Conservation (phyloP, 1,140 invertebrate genomes). For the Trypoxylus dichotomus region DNA sequence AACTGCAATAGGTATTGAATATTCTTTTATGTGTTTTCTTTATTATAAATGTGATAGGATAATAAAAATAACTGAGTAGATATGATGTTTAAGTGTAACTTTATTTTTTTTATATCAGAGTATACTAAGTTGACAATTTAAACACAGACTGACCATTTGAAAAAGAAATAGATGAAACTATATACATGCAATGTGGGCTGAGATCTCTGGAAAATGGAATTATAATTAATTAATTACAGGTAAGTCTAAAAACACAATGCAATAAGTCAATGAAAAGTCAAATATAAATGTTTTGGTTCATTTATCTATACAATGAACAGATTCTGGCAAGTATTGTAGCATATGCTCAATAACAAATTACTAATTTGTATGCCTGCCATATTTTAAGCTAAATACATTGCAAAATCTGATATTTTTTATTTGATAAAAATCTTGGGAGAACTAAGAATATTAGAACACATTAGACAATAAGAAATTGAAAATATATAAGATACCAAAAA, state of each 20-base stretch:
- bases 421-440: not conserved
- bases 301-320: not conserved
- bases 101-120: slow-evolving; percentile 42
- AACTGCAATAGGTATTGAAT: too few relatives aligned
- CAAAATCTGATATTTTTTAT: not conserved
- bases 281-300: not conserved
- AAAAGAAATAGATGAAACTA: slow-evolving; percentile 36
- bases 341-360: not conserved
- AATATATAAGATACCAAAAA: not conserved
- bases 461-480: not conserved
- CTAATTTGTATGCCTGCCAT: not conserved
- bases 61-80: not conserved
- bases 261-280: slow-evolving; percentile 18
- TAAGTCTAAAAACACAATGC: slow-evolving; percentile 20
- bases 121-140: slow-evolving; percentile 43
- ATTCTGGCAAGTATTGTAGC: not conserved
- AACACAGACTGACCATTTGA: slow-evolving; percentile 48
- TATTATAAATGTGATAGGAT: too few relatives aligned
- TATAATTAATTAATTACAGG: slow-evolving; percentile 44
- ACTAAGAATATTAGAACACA: not conserved
- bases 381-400: not conserved
- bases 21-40: too few relatives aligned
- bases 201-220: slow-evolving; percentile 50
- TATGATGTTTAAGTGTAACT: slow-evolving; percentile 29
- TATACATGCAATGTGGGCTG: slow-evolving; percentile 47